Evolutionary conservation across 2,888 invertebrate genomes (phyloP), one percentile per base, ranked within the genome.

Genomic region (Caenorhabditis sinica): DNA sequence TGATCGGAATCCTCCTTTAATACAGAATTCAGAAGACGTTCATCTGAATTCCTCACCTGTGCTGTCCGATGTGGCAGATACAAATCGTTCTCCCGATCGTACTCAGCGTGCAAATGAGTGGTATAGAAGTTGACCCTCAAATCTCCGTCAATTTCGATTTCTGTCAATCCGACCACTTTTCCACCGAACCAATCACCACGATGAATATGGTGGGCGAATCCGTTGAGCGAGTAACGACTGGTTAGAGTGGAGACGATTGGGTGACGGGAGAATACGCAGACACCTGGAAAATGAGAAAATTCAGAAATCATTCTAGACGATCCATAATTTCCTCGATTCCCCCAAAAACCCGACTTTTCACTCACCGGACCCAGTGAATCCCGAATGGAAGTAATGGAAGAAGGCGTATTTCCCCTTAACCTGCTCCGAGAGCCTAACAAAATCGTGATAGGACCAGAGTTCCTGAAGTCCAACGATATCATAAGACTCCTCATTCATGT

Each of bases 171-270:
- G 25, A 92, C 89, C 23, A 92, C 97, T 94, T 99, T 99, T 5
- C 98, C 98, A 51, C 97, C 98, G 93, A 97, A 98, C 99, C 99
- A 99, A 93, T 99, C 99, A 0, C 97, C 98, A 93, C 92, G 82
- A 87, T 96, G 96, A 85, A 97, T 94, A 94, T 96, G 96, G 94
- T 97, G 96, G 60, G 97, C 96, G 93, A 97, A 98, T 3, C 99
- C 99, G 94, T 99, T 99, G n/a, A 99, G 94, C 23, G 97, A 95
- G 96, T 97, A 99, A 87, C 96, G 88, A 93, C 97, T 96, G 92
- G 96, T 97, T 92, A 97, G 95, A 0, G 96, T 96, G 93, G 96
- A 96, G 90, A 96, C 95, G 86, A 97, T 96, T 36, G 95, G 94
- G 94, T 96, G 95, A 93, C 95, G 95, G 0, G 96, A 96, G 89